Evolutionary conservation across 2,888 invertebrate genomes (phyloP).

Genomic region (Phytoseiulus persimilis): DNA sequence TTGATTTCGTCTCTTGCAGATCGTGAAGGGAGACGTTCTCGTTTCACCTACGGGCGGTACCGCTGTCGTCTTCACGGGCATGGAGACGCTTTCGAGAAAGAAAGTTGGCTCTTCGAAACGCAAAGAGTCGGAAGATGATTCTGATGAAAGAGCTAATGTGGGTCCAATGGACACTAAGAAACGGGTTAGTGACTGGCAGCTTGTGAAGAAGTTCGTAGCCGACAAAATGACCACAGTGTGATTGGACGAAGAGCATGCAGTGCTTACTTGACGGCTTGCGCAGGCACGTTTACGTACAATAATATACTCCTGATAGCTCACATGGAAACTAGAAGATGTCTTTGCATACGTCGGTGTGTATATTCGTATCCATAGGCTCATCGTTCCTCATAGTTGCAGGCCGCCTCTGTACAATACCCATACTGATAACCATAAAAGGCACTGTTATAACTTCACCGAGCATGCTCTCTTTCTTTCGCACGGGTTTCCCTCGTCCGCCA

Average conservation of each 20-base stretch:
- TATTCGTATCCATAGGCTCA: not conserved
- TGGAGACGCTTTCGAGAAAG: slow-evolving; percentile 15
- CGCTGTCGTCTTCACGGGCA: not conserved
- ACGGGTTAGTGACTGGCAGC: slow-evolving; percentile 21
- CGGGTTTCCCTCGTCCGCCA: not conserved
- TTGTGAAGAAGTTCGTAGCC: not conserved
- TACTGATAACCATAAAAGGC: not conserved
- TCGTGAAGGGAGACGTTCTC: slow-evolving; percentile 20
- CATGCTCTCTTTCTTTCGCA: not conserved
- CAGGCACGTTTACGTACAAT: not conserved
- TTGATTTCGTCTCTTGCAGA: not conserved
- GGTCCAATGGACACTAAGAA: slow-evolving; percentile 38
- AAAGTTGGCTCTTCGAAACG: not conserved
- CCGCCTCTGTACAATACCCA: not conserved
- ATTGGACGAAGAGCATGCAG: not conserved
- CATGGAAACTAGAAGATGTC: not conserved
- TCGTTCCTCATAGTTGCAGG: not conserved
- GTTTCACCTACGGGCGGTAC: slow-evolving; percentile 18
- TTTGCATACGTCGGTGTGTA: not conserved
- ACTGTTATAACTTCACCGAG: not conserved
- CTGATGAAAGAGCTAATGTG: not conserved
- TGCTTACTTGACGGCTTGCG: not conserved
- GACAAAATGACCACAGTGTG: not conserved
- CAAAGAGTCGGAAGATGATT: not conserved
- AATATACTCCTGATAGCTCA: not conserved